Base-by-base conservation (phyloP, 2,888 invertebrate species). In the Merodon equestris region DNA sequence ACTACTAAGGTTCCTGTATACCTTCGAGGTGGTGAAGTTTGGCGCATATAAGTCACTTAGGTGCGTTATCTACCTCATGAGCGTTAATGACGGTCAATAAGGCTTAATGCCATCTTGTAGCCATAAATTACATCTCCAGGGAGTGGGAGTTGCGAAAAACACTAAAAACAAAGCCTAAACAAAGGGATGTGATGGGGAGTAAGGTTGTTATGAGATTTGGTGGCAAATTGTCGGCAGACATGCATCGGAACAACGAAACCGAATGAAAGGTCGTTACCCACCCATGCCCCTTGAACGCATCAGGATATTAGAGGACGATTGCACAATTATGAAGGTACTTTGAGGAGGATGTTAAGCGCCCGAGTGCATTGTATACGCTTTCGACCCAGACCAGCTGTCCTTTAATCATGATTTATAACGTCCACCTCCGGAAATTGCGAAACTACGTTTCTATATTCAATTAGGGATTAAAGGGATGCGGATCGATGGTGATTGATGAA, bases 11-110 rank as follows among this genome's bases (percentile, higher is more conserved):
- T 27, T 27, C 27, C 27, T 27, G 2, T 27, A 7, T 27, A 27
- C 27, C 27, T 7, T n/a, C n/a, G n/a, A n/a, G n/a, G n/a, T n/a
- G n/a, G n/a, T n/a, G n/a, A n/a, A n/a, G 7, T 27, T 27, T 27
- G 27, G 27, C 27, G 27, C 7, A 27, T 27, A 7, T 27, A 27
- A 27, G 27, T 27, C 27, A 4, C 27, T 7, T 2, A 82, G 83
- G 82, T n/a, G n/a, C n/a, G n/a, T n/a, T n/a, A n/a, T n/a, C n/a
- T n/a, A n/a, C n/a, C n/a, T n/a, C 82, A 82, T 83, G 83, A 82
- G 79, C 82, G 82, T 83, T 84, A 83, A 84, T 82, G 84, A 82
- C 82, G 81, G 82, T 82, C 82, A 84, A 84, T 84, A 84, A 82
- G 81, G 72, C 81, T 82, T 84, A 83, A 84, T 83, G 83, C 47